Base-by-base conservation (phyloP, 2,888 invertebrate genomes). In the Pyrrhosoma nymphula region DNA sequence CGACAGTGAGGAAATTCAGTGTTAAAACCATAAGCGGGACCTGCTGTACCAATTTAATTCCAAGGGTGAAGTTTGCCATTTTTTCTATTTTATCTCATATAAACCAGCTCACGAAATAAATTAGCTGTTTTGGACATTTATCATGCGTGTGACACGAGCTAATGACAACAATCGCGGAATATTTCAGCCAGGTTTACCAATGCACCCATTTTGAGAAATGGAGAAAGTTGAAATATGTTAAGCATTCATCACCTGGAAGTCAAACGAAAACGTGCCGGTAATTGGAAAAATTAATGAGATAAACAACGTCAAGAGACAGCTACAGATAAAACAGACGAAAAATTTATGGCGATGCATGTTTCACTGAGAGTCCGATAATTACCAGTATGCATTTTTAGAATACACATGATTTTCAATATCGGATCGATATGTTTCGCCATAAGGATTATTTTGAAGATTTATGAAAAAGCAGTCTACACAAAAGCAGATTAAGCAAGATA, bases 221-320 rank as follows among this genome's bases (percentile, higher is more conserved):
- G 60, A 69, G 69, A 69, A 69, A 69, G 30, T 82, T 82, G 75
- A 82, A 82, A 82, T 82, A 82, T 82, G 30, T 18, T 30, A 16
- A 8, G 16, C 35, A 82, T 82, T 30, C 35, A 82, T 82, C 75
- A 82, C 75, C 14, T 16, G 75, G 30, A 30, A 82, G 14, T 82
- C 30, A 82, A 82, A 18, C 26, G 30, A 82, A 30, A 30, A 82
- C 75, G 75, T 35, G n/a, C 18, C 26, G 0, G 8, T 35, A 82
- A 82, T 82, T 82, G 75, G 75, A 82, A 82, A 82, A 82, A 82
- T 30, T 82, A 82, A 82, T 82, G 75, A 82, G 35, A 82, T 82
- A 82, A 30, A 82, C 2, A 82, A 82, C 35, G 35, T 30, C 75
- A 82, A 30, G 75, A 30, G 75, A 26, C 30, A 18, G 75, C 30